Evolutionary conservation across 1,140 invertebrate species (phyloP).

Genomic region (Drosophila santomea): DNA sequence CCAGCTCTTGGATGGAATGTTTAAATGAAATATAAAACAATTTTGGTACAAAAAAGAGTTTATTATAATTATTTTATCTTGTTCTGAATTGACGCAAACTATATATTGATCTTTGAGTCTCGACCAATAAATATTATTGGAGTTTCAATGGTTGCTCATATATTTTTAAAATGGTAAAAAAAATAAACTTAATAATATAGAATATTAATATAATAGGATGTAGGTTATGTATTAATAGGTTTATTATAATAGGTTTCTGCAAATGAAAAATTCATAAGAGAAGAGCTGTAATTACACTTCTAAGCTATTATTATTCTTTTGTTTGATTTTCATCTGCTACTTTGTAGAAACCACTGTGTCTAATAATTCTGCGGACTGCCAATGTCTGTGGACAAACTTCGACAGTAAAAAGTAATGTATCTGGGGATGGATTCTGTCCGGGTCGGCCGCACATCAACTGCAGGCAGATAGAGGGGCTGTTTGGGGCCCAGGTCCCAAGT

Average conservation of each 20-base stretch:
- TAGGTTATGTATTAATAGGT: no score
- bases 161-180: no score
- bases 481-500: constrained; percentile 9
- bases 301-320: background rate
- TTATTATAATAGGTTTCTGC: no score
- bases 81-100: no score
- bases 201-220: no score
- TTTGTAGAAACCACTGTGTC: constrained; percentile 15
- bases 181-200: no score
- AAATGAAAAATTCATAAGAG: no score
- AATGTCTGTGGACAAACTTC: constrained; percentile 54
- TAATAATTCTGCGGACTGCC: constrained; percentile 36
- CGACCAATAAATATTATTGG: no score
- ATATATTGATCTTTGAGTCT: no score
- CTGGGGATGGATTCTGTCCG: constrained; percentile 24
- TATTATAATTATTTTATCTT: no score
- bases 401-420: constrained; percentile 64
- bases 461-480: constrained; percentile 5
- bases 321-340: background rate
- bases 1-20: background rate
- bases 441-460: constrained; percentile 16
- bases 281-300: background rate
- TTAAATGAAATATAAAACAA: background rate
- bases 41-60: background rate
- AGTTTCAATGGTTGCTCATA: no score